phyloP scores from a whole-genome alignment of 1,140 invertebrate species.

The Rhopalosiphum maidis region DNA sequence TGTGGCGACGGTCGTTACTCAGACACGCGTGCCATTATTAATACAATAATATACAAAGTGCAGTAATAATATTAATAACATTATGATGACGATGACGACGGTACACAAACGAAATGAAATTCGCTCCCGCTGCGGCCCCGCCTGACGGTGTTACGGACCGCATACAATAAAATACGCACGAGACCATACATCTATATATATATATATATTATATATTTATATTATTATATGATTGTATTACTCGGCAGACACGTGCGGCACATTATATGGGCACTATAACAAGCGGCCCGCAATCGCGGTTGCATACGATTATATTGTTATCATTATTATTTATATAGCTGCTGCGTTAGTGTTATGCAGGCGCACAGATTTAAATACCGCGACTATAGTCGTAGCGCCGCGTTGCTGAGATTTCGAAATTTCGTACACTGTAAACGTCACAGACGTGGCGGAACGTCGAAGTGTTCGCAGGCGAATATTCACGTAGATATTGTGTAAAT shows the following conservation, averaged over 20 bases:
- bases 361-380: background rate
- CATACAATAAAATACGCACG: background rate
- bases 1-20: background rate
- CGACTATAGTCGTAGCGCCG: too few relatives aligned
- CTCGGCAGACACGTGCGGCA: background rate
- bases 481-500: too few relatives aligned
- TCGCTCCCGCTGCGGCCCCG: background rate
- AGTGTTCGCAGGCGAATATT: background rate
- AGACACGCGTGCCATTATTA: background rate
- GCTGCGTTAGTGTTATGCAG: background rate
- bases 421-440: background rate
- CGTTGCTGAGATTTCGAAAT: background rate
- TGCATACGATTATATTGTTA: background rate
- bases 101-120: constrained; percentile 22
- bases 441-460: background rate
- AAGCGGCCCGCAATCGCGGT: background rate
- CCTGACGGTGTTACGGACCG: background rate
- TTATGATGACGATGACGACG: too few relatives aligned
- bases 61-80: background rate
- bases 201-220: too few relatives aligned
- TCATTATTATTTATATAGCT: background rate
- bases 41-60: background rate
- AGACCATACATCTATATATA: too few relatives aligned
- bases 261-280: background rate
- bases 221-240: background rate